Evolutionary conservation across 2,113 vertebrate species (phyloP).

Genomic region (Alethe castanea): DNA sequence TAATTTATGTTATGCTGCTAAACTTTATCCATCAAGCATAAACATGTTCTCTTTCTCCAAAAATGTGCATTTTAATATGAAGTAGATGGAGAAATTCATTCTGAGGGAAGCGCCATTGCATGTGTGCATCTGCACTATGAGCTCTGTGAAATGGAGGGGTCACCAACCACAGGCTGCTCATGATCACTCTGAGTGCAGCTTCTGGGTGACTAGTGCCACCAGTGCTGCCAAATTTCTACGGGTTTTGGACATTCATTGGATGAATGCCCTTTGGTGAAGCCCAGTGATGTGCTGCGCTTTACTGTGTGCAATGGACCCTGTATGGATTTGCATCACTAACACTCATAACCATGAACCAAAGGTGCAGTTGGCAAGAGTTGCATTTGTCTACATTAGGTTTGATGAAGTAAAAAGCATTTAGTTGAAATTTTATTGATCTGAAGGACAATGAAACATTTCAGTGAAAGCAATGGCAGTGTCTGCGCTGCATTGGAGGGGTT

Average conservation of each 20-base stretch:
- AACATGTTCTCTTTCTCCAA: neutral
- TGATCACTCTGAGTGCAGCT: neutral
- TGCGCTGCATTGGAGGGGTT: neutral
- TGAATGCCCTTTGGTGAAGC: neutral
- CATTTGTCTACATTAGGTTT: neutral
- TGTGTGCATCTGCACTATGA: neutral
- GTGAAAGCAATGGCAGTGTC: neutral
- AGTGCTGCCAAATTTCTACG: neutral
- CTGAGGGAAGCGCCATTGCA: neutral
- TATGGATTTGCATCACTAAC: neutral
- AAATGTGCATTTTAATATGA: neutral
- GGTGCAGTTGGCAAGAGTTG: neutral
- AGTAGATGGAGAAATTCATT: neutral
- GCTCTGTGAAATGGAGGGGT: neutral
- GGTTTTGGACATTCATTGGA: neutral
- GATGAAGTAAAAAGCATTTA: neutral
- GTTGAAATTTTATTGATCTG: neutral
- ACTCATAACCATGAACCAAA: neutral
- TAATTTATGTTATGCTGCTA: neutral
- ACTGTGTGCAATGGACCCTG: neutral
- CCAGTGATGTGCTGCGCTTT: neutral
- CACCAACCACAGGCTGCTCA: fast-evolving
- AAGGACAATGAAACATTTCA: neutral
- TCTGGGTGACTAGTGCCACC: neutral
- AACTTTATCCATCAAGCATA: neutral